Evolutionary conservation across 2,113 vertebrate species (phyloP), one percentile per base, ranked within the genome.

Genomic region (Taxidea taxus): DNA sequence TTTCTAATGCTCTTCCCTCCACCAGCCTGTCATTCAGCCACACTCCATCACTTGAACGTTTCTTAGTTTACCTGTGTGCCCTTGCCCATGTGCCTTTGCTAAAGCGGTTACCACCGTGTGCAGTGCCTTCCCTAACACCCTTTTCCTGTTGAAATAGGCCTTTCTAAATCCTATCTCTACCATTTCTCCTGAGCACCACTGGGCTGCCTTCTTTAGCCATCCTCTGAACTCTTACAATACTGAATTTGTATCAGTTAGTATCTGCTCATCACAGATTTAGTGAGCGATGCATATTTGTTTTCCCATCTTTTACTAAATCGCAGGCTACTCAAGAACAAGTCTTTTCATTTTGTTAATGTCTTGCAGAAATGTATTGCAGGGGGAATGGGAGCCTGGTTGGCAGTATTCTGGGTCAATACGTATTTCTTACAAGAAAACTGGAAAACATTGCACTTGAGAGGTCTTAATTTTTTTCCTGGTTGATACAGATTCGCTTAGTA

Each of bases 341-440:
- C 60, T 58, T 85, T 60, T 74, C 39, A 25, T 60, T 90, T 66
- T 42, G 60, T 75, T 16, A 90, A n/a, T 83, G 64, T 70, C 51
- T 81, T 86, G 23, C 21, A 42, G 29, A 88, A 90, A 47, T 54
- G 31, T 74, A 68, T 4, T 21, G 2, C 64, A 68, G 0, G 31
- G 18, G 78, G 64, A 90, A 37, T 58, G 83, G 4, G 62, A 31
- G 51, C 77, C 37, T 93, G 9, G 60, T 86, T 84, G 82, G 34
- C 91, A 94, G 82, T 93, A 47, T 86, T 94, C 70, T 60, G 82
- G 58, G 51, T 91, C 78, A 70, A 42, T 86, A 58, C 51, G 25
- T 81, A 91, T 66, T 97, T 97, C 27, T 84, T 47, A 87, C 18
- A 62, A 94, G 80, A 92, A 97, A 49, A 89, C 82, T 82, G 51